Percentiles rank a stretch among this genome's conserved stretches.
phyloP scores from a whole-genome alignment of 2,888 invertebrate species.

The Cynaeus angustus region DNA sequence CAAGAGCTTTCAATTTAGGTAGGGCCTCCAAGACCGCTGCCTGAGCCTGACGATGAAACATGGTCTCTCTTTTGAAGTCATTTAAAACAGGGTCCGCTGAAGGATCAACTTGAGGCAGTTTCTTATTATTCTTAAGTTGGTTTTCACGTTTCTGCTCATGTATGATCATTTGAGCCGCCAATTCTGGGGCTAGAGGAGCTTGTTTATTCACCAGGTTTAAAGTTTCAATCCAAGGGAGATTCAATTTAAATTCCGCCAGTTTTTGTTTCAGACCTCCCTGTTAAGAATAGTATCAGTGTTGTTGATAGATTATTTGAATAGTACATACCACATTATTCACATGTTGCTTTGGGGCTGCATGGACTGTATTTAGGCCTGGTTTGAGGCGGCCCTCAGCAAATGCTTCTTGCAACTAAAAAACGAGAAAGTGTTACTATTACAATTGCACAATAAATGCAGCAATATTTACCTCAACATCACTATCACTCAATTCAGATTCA shows the following conservation, averaged over 20 bases:
- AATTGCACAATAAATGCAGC: too few species aligned
- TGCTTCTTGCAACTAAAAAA: conserved; percentile 87
- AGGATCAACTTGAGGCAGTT: conserved; percentile 77
- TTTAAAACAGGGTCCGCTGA: conserved; percentile 87
- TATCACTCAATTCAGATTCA: conserved; percentile 64
- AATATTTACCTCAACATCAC: conserved; percentile 63
- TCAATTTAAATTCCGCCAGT: conserved; percentile 80
- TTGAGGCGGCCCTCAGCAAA: conserved; percentile 89
- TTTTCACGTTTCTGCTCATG: conserved; percentile 82
- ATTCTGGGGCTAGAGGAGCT: conserved; percentile 89
- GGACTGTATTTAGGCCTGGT: conserved; percentile 86
- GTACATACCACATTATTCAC: conserved; percentile 85
- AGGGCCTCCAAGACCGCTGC: conserved; percentile 88
- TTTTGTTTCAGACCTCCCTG: conserved; percentile 80
- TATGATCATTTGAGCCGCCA: conserved; percentile 84
- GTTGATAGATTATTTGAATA: neutral
- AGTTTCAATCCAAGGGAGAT: conserved; percentile 89
- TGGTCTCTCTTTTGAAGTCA: conserved; percentile 93
- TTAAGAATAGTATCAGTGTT: conserved; percentile 46
- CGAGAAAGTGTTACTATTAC: too few species aligned
- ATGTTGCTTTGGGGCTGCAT: conserved; percentile 74
- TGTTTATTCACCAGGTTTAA: conserved; percentile 85
- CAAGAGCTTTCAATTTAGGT: conserved; percentile 82
- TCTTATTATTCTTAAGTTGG: conserved; percentile 80
- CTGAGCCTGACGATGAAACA: conserved; percentile 91